Base-by-base conservation (phyloP, 2,888 invertebrate species). In the Helobdella robusta region DNA sequence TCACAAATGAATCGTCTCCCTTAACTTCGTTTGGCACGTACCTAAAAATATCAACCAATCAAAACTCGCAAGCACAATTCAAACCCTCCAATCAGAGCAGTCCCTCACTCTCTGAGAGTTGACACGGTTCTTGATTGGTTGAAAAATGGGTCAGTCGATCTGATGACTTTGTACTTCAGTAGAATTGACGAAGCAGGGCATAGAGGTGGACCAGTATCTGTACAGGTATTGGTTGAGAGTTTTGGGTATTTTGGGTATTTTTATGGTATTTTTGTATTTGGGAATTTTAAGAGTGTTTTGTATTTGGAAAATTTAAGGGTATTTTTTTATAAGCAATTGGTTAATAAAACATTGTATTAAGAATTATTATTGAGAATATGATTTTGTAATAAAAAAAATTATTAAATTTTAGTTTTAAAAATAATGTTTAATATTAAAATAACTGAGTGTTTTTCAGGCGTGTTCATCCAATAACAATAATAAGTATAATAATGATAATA, bases 131-230 rank as follows among this genome's bases (percentile, higher is more conserved):
- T 76, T 32, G 67, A 70, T 20, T 76, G 75, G 75, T 62, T 77
- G 59, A 67, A 69, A 2, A 66, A 71, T 30, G 70, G 74, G 23
- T 61, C 50, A 1, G 23, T 60, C 74, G 73, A 75, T 52, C 68
- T 77, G n/a, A 71, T 75, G 1, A 70, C 72, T 1, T 65, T 76
- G 28, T 76, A 76, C 67, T 72, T 76, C 60, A 68, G 73, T 62
- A 72, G 74, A 54, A 74, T 76, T 4, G 77, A 77, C 67, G 71
- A 72, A 25, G 71, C 67, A 34, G 77, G 75, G 0, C 76, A 77
- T 64, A 71, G 69, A 0, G 68, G 70, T 35, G 77, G 75, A 36
- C 75, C 74, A 18, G 68, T 71, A 32, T 70, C 69, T 23, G 25
- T 67, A 23, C 35, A 69, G 66, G 73, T 73, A 54, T 61, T 56